Conservation (phyloP, 2,888 invertebrate species). For the Vesta saturnalis region DNA sequence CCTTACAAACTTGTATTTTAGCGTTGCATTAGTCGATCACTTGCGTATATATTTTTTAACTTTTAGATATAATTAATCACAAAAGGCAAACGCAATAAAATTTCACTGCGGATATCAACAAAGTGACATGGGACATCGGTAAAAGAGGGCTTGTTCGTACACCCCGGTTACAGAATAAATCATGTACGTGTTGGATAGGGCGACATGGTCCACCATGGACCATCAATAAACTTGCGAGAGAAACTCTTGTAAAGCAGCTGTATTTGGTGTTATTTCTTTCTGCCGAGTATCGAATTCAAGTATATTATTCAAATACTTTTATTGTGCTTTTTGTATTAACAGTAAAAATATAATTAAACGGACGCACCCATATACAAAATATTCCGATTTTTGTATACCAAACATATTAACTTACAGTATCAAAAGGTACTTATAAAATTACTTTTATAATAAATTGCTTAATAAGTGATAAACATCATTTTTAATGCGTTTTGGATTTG, state of each 20-base stretch:
- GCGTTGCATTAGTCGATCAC: slow-evolving; percentile 29
- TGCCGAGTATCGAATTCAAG: slow-evolving; percentile 25
- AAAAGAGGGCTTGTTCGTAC: slow-evolving; percentile 37
- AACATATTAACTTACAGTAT: too few relatives aligned
- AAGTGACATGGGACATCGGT: slow-evolving; percentile 43
- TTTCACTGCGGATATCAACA: slow-evolving; percentile 37
- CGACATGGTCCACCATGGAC: slow-evolving; percentile 24
- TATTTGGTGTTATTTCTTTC: slow-evolving; percentile 26
- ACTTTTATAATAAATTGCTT: too few relatives aligned
- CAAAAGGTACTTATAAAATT: too few relatives aligned
- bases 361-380: not conserved
- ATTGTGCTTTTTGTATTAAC: slow-evolving; percentile 7
- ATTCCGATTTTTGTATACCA: too few relatives aligned
- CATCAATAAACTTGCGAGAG: slow-evolving; percentile 36
- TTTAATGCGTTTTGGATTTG: too few relatives aligned
- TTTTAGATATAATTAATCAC: slow-evolving; percentile 44
- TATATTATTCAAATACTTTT: slow-evolving; percentile 28
- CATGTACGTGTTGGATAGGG: slow-evolving; percentile 30
- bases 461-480: too few relatives aligned
- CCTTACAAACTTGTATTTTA: slow-evolving; percentile 24
- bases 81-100: slow-evolving; percentile 31
- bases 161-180: slow-evolving; percentile 33
- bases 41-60: slow-evolving; percentile 35
- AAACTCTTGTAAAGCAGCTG: slow-evolving; percentile 30
- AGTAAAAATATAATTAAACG: not conserved